Evolutionary conservation across 1,140 invertebrate species (phyloP), one percentile per base, ranked within the genome.

Genomic region (Drosophila navojoa): DNA sequence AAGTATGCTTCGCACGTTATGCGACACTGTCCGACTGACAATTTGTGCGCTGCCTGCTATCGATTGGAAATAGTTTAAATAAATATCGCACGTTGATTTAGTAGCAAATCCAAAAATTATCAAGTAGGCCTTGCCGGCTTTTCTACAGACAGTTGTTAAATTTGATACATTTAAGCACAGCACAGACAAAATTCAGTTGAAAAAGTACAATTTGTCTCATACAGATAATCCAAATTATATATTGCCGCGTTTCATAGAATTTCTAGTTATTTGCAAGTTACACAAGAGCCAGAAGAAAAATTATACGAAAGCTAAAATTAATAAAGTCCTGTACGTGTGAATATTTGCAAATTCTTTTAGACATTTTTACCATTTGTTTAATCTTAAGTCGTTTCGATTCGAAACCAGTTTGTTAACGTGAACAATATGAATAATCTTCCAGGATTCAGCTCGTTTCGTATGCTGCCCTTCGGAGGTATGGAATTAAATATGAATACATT

Each of bases 141-240:
- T 11, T 52, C n/a, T 19, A 4, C 9, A n/a, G 15, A 11, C 60
- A 64, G 7, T 19, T 32, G 13, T 53, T 5, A 54, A 3, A 45
- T 27, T 16, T 15, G 54, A 54, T 32, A 54, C 54, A 54, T 64
- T 54, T 45, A n/a, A 64, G n/a, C 38, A 42, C 11, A 15, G 40
- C 15, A 42, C 40, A 25, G 15, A 45, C 61, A 10, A 64, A 64
- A 64, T 63, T 63, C 5, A 50, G 4, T 29, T n/a, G 16, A 27
- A 63, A 16, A 16, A 64, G 11, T 63, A 45, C 4, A 16, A 19
- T 6, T 15, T 44, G 27, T 53, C n/a, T 19, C 6, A 1, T n/a
- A 10, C n/a, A 16, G 15, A 19, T 16, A 35, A 4, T 53, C n/a
- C 16, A 53, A 53, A 35, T 53, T 16, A 16, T 6, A 38, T 11